Evolutionary conservation across 2,797 vertebrate species (phyloP), one percentile per base, ranked within the genome.

Genomic region (Mareca strepera): DNA sequence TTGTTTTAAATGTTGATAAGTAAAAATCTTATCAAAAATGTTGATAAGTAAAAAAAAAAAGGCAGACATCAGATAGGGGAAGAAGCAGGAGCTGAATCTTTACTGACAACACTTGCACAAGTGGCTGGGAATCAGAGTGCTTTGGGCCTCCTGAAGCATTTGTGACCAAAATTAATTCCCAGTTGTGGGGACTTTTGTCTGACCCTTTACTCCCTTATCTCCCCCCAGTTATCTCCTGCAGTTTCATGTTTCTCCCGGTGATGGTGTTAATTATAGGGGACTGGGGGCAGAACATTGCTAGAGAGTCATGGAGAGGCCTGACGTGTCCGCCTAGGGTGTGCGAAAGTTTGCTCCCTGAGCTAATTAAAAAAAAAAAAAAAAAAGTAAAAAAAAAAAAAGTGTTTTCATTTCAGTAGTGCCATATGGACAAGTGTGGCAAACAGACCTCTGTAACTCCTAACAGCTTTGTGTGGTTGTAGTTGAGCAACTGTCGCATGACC

Each of bases 231-330:
- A 7, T 20, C 62, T 41, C 64, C 25, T 9, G 8, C 17, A 2
- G 31, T 58, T 8, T 46, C 13, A 12, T 1, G 3, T 33, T 55
- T n/a, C 62, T 50, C 35, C 55, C 35, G 2, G 6, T 0, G 3
- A 5, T 5, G 11, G 46, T 43, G 33, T 25, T 37, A 43, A 43
- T 75, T 43, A 37, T 2, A 5, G 53, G 43, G 35, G 20, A 20
- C 10, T 29, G 39, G 52, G 53, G 43, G 17, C 0, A 6, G 31
- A 12, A 37, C 52, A 33, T 8, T 13, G 6, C 52, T 23, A 26
- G 67, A 35, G 46, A 66, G 25, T n/a, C 6, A 37, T n/a, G 41
- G 67, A 11, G 53, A 55, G 31, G 29, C 7, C 11, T 5, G 53
- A n/a, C 10, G 16, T 33, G n/a, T 41, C 59, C 26, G 1, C 17